Evolutionary conservation across 2,888 invertebrate species (phyloP).

Genomic region (Cabera pusaria): DNA sequence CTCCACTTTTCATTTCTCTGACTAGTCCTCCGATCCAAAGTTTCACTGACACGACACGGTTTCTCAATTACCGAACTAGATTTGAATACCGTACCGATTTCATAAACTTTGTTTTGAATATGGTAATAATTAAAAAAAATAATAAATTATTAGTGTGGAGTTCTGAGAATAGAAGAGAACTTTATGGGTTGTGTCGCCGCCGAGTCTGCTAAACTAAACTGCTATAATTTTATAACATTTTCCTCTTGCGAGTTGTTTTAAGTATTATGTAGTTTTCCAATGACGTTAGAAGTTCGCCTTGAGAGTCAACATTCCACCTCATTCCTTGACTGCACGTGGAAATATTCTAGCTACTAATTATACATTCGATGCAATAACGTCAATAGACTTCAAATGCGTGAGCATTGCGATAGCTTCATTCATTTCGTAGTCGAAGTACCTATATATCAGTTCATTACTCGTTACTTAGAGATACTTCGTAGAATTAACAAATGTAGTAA

Average conservation of each 20-base stretch:
- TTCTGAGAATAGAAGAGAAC: too few relatives aligned
- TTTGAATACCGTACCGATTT: constrained; percentile 44
- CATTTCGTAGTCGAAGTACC: constrained; percentile 7
- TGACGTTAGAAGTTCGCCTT: constrained; percentile 67
- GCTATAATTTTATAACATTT: constrained; percentile 19
- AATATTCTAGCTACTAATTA: constrained; percentile 47
- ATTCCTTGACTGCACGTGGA: constrained; percentile 53
- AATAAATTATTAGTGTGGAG: too few relatives aligned
- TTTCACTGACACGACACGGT: constrained; percentile 50
- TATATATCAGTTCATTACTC: too few relatives aligned
- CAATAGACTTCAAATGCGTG: constrained; percentile 39
- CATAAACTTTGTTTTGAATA: constrained; percentile 36
- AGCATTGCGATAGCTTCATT: constrained; percentile 21
- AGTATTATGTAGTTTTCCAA: constrained; percentile 45
- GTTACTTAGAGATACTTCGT: too few relatives aligned
- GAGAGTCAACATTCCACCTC: constrained; percentile 57
- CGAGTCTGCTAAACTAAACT: constrained; percentile 34
- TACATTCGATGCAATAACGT: constrained; percentile 52
- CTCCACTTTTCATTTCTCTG: constrained; percentile 61
- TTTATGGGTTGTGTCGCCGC: constrained; percentile 26
- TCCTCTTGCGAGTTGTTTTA: constrained; percentile 1
- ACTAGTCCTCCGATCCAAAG: constrained; percentile 44
- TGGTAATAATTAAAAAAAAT: constrained; percentile 17
- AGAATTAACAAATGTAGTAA: too few relatives aligned
- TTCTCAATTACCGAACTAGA: constrained; percentile 50